A percentile compares a stretch with the other conserved stretches of the same genome.
phyloP scores from a whole-genome alignment of 2,888 invertebrate genomes.

The Callosobruchus maculatus region DNA sequence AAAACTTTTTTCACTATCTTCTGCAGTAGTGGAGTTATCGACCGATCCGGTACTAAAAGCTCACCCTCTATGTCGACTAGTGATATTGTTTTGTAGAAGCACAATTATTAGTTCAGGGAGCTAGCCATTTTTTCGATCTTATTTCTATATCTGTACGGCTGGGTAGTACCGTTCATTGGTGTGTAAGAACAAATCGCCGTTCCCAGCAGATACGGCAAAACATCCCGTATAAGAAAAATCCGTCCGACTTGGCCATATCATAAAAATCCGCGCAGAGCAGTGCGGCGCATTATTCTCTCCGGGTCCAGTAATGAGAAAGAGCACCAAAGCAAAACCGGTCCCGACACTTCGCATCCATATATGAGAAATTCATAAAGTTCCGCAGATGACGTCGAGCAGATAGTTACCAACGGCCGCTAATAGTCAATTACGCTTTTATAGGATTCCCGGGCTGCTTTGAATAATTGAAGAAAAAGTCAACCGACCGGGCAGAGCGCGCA shows the following conservation, averaged over 20 bases:
- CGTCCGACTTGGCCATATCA: not conserved
- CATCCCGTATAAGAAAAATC: not conserved
- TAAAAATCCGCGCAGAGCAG: not conserved
- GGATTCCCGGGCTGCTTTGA: conserved; percentile 20
- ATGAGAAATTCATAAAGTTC: conserved; percentile 22
- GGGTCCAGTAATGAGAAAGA: not conserved
- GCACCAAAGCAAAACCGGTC: conserved; percentile 11
- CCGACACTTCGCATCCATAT: conserved; percentile 14
- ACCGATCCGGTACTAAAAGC: too few relatives aligned
- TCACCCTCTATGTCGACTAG: not conserved
- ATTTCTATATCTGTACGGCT: not conserved
- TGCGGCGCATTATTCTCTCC: not conserved
- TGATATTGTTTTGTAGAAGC: not conserved
- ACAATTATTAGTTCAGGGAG: not conserved
- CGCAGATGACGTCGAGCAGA: conserved; percentile 23
- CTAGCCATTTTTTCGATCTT: not conserved
- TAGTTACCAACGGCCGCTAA: conserved; percentile 24
- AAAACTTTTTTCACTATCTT: too few relatives aligned
- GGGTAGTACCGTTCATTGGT: not conserved
- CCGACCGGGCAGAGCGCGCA: not conserved
- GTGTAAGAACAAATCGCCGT: not conserved
- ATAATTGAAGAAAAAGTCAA: conserved; percentile 20
- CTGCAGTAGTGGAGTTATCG: too few relatives aligned
- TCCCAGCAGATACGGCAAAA: not conserved
- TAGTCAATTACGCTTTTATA: conserved; percentile 27